A percentile compares a stretch with the other conserved stretches of the same genome.
Evolutionary conservation across 2,888 invertebrate species (phyloP).

Genomic region (Phengaris arion): DNA sequence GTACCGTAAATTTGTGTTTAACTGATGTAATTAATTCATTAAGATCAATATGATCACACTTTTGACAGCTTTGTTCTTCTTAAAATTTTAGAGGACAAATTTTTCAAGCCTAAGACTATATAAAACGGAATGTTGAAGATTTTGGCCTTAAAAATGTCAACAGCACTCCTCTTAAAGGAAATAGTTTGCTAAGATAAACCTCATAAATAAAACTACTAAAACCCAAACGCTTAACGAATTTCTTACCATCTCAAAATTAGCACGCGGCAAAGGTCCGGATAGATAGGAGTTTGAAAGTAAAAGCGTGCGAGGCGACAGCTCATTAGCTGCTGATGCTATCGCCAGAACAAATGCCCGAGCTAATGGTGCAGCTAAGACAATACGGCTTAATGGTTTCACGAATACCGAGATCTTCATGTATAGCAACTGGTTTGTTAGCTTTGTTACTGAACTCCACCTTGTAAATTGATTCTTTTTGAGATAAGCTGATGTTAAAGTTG

Average conservation of each 20-base stretch:
- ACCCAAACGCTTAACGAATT: constrained; percentile 5
- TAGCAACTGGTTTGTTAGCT: constrained; percentile 21
- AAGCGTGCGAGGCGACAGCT: constrained; percentile 43
- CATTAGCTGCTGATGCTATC: constrained; percentile 46
- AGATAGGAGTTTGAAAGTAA: constrained; percentile 35
- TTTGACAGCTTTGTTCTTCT: neutral
- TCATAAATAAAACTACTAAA: constrained; percentile 27
- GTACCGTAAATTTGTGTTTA: neutral
- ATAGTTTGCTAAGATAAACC: neutral
- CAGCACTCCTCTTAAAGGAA: no score
- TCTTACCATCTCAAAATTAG: constrained; percentile 30
- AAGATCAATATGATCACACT: neutral
- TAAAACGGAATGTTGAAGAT: no score
- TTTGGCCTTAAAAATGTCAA: no score
- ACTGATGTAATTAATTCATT: neutral
- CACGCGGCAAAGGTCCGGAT: constrained; percentile 36
- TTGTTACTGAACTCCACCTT: constrained; percentile 12
- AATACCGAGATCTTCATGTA: constrained; percentile 31
- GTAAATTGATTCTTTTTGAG: constrained; percentile 6
- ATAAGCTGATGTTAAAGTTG: constrained; percentile 1
- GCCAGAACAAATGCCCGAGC: constrained; percentile 43
- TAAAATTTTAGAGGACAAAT: no score
- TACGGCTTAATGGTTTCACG: constrained; percentile 39
- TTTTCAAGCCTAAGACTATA: no score
- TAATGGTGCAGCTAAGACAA: constrained; percentile 42